Percentiles rank a stretch among this genome's conserved stretches.
These are phyloP conservation scores for Zoanthus gigantus DNA, from an alignment of 92 coral and sea anemone species.

Conservation along the genomic window DNA sequence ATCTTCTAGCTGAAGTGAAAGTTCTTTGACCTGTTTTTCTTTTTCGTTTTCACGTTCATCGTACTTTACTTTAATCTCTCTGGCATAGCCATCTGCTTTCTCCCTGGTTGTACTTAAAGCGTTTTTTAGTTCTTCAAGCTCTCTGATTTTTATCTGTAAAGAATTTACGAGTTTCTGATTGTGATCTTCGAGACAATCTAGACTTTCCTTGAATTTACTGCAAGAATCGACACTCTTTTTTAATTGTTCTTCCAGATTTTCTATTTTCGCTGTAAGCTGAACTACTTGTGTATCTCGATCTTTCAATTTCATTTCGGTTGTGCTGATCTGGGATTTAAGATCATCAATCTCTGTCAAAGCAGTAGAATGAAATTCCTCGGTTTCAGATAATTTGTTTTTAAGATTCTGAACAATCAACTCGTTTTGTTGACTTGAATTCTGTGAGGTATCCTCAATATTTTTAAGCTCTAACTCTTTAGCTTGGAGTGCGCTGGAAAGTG, in stretches of 20 bases:
- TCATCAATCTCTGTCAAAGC: conserved; percentile 14
- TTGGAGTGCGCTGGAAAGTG: conserved; percentile 27
- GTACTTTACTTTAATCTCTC: conserved; percentile 28
- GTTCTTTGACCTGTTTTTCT: conserved; percentile 1
- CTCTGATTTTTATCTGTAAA: conserved; percentile 34
- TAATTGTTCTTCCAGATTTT: conserved; percentile 39
- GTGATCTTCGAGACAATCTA: neutral
- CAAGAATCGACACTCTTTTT: conserved; percentile 22
- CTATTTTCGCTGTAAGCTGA: conserved; percentile 1
- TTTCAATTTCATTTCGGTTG: neutral
- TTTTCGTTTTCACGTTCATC: conserved; percentile 5
- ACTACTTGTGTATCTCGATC: conserved; percentile 15
- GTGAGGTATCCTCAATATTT: conserved; percentile 13
- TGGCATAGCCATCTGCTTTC: conserved; percentile 15
- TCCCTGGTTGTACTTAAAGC: conserved; percentile 15
- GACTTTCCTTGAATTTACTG: conserved; percentile 5
- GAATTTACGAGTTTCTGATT: conserved; percentile 30
- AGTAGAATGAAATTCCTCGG: neutral
- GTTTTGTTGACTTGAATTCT: conserved; percentile 5
- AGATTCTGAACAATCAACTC: conserved; percentile 5
- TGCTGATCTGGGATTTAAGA: conserved; percentile 20
- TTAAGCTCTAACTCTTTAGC: conserved; percentile 22
- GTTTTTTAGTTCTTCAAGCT: conserved; percentile 54
- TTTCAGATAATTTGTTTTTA: conserved; percentile 21
- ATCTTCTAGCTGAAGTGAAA: conserved; percentile 29